phyloP scores from a whole-genome alignment of 2,797 vertebrate species.

The Percopsis omiscomaycus region DNA sequence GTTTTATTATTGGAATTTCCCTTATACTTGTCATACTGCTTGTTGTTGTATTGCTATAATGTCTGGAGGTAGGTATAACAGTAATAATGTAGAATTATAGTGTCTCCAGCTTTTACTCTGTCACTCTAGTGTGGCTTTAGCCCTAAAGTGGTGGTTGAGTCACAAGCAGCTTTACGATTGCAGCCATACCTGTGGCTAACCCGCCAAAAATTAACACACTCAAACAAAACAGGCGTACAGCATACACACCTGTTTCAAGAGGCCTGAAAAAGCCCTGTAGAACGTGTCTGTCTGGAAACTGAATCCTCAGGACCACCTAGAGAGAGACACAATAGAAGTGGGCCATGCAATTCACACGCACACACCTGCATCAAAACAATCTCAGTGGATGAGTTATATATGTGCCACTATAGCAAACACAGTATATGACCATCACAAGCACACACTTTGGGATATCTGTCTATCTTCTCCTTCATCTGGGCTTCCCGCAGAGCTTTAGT shows the following conservation, averaged over 20 bases:
- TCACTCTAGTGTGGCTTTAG: slow-evolving; percentile 63
- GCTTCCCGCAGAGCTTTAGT: slow-evolving; percentile 85
- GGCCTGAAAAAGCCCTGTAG: slow-evolving; percentile 93
- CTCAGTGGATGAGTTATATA: too few relatives aligned
- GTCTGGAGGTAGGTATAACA: slow-evolving; percentile 56
- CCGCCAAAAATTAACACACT: slow-evolving; percentile 57
- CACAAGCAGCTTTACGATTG: slow-evolving; percentile 61
- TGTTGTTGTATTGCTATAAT: slow-evolving; percentile 39
- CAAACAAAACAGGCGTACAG: slow-evolving; percentile 2
- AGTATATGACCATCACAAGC: not conserved
- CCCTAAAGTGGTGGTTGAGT: slow-evolving; percentile 60
- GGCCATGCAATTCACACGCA: not conserved
- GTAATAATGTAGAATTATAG: slow-evolving; percentile 56
- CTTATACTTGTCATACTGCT: slow-evolving; percentile 51
- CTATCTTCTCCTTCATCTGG: slow-evolving; percentile 87
- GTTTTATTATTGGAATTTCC: slow-evolving; percentile 61
- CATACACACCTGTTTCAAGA: slow-evolving; percentile 86
- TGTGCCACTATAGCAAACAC: too few relatives aligned
- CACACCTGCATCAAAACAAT: slow-evolving; percentile 4
- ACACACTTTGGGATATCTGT: slow-evolving; percentile 89
- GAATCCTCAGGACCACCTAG: slow-evolving; percentile 90
- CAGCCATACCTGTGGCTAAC: slow-evolving; percentile 73
- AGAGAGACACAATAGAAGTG: slow-evolving; percentile 21
- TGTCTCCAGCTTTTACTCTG: slow-evolving; percentile 55
- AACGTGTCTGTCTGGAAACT: slow-evolving; percentile 90